Conservation (phyloP, 2,797 vertebrate genomes). For the Sphenodon punctatus region DNA sequence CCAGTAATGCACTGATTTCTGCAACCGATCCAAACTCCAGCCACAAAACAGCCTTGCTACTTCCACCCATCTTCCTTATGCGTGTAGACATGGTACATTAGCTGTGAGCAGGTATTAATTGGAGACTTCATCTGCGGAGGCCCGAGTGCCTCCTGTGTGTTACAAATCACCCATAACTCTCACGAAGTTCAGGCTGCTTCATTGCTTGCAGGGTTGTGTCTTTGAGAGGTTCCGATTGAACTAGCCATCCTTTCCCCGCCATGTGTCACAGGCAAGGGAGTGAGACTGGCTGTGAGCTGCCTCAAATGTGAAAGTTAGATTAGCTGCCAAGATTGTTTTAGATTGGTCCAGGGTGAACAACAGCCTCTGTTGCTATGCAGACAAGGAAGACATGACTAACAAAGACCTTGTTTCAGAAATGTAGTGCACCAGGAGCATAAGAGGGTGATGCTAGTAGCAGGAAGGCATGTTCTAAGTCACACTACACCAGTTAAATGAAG, state of each 20-base stretch:
- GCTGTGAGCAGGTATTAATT: too few species aligned
- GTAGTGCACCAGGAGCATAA: background rate
- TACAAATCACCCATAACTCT: background rate
- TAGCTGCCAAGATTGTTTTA: background rate
- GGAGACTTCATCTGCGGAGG: too few species aligned
- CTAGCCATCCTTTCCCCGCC: background rate
- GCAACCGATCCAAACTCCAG: background rate
- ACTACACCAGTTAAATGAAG: background rate
- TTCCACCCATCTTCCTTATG: background rate
- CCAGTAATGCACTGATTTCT: conserved; percentile 33
- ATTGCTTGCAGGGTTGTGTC: background rate
- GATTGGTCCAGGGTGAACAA: background rate
- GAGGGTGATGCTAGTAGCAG: conserved; percentile 13
- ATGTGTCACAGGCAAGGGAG: too few species aligned
- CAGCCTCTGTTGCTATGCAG: background rate
- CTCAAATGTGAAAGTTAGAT: too few species aligned
- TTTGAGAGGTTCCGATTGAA: background rate
- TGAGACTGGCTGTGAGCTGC: too few species aligned
- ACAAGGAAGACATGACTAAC: conserved; percentile 4
- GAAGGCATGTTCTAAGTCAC: background rate
- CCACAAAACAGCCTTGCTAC: background rate
- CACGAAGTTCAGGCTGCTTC: background rate
- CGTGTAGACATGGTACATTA: background rate
- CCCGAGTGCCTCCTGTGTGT: background rate
- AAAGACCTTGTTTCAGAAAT: background rate